Evolutionary conservation across 2,888 invertebrate genomes (phyloP).

Genomic region (Dichetophora obliterata): DNA sequence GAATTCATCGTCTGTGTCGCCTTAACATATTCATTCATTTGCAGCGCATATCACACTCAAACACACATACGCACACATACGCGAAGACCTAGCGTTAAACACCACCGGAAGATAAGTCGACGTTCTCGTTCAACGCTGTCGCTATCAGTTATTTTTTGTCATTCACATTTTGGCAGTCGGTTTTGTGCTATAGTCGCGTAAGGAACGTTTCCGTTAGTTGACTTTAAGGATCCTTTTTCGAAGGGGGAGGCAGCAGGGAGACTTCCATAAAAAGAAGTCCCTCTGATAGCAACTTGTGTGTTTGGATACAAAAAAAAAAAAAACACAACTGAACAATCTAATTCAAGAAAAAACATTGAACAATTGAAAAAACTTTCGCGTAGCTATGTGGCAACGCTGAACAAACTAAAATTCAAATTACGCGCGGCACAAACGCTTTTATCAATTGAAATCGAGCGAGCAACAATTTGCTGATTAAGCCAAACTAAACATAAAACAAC

Average conservation of each 20-base stretch:
- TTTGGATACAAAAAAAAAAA: neutral
- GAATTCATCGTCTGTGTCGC: neutral
- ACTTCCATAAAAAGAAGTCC: neutral
- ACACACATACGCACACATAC: slow-evolving; percentile 1
- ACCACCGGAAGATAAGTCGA: slow-evolving; percentile 36
- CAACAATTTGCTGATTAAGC: slow-evolving; percentile 35
- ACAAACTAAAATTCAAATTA: slow-evolving; percentile 20
- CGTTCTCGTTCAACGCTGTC: slow-evolving; percentile 15
- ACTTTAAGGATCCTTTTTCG: neutral
- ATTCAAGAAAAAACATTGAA: neutral
- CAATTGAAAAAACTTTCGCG: neutral
- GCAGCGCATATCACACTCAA: slow-evolving; percentile 5
- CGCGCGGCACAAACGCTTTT: slow-evolving; percentile 23
- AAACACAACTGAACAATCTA: neutral
- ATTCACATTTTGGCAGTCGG: slow-evolving; percentile 40
- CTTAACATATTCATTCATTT: slow-evolving; percentile 8
- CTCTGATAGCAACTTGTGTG: neutral
- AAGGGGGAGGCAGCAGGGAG: neutral
- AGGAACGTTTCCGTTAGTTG: slow-evolving; percentile 25
- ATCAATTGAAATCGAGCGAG: slow-evolving; percentile 28
- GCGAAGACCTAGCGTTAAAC: neutral
- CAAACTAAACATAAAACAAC: slow-evolving; percentile 8
- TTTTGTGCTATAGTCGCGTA: slow-evolving; percentile 41
- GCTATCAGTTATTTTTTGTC: slow-evolving; percentile 40
- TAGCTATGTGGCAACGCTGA: neutral